Percentiles rank a stretch among this genome's conserved stretches.
These are phyloP conservation scores for Cercopithecus mona DNA, from an alignment of 2,113 vertebrate species.

Conservation along the genomic window DNA sequence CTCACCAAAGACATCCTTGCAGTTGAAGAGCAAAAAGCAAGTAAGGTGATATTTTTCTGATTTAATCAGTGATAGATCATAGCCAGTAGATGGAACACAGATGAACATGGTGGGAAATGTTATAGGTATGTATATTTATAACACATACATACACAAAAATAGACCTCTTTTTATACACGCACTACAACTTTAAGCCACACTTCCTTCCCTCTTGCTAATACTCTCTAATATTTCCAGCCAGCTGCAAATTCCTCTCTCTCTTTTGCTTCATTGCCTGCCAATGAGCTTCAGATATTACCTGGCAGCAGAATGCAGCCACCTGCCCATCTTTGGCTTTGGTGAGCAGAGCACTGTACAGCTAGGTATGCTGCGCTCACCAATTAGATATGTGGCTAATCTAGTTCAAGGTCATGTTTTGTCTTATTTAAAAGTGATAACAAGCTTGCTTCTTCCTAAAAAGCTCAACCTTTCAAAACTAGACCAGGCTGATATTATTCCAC, in stretches of 20 bases:
- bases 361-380: conserved; percentile 15
- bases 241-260: conserved; percentile 67
- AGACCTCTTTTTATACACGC: not conserved
- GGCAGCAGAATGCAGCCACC: conserved; percentile 66
- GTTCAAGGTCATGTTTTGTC: conserved; percentile 40
- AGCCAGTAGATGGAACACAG: not conserved
- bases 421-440: conserved; percentile 24
- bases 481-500: not conserved
- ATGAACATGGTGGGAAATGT: not conserved
- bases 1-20: not conserved
- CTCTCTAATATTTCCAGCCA: conserved; percentile 59
- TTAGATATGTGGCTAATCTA: conserved; percentile 31
- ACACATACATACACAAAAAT: not conserved
- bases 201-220: conserved; percentile 38
- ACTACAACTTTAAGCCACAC: not conserved
- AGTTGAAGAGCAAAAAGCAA: not conserved
- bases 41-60: not conserved
- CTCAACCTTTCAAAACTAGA: not conserved
- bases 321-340: conserved; percentile 50
- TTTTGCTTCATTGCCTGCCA: conserved; percentile 63
- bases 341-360: not conserved
- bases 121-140: not conserved
- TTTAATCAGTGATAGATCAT: not conserved
- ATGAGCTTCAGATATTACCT: conserved; percentile 57
- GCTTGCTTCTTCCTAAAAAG: conserved; percentile 29